Evolutionary conservation across 2,888 invertebrate genomes (phyloP), one percentile per base, ranked within the genome.

Genomic region (Strigamia maritima): DNA sequence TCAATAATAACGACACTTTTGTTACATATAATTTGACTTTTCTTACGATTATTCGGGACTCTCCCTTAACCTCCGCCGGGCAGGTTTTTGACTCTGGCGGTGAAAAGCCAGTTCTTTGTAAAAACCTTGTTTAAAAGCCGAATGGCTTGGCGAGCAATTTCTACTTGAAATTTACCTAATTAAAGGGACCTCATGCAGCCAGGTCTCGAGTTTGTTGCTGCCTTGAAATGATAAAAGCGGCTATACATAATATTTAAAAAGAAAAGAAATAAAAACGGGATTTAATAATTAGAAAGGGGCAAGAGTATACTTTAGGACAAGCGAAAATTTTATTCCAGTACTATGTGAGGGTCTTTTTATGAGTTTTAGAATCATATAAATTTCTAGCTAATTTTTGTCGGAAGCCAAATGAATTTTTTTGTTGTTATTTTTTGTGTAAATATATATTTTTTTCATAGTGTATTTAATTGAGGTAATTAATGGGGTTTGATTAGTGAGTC

Each of bases 1-100:
- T n/a, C n/a, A n/a, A n/a, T n/a, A n/a, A n/a, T n/a, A n/a, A n/a
- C n/a, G n/a, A n/a, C n/a, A n/a, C 7, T 54, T 54, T 22, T 19
- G 19, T 19, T 54, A 19, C 54, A 54, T 8, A 19, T 8, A 19
- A n/a, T 54, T 54, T 54, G 1, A 1, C 4, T 54, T 54, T 2
- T 54, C n/a, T 6, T 54, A 16, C n/a, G 19, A n/a, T 54, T 54
- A 19, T 54, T 54, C n/a, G 19, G 54, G 54, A 54, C n/a, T 19
- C 54, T 54, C 54, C 54, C 54, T 54, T 54, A 54, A 54, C 54
- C 54, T 54, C 54, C 54, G 54, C 54, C n/a, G 19, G 54, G 54
- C 54, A 54, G 54, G 54, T 54, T 54, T 54, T 54, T 54, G 54
- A 54, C 54, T 54, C 54, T 14, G 54, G 22, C 54, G 22, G 54